A percentile compares a stretch with the other conserved stretches of the same genome.
Evolutionary conservation across 2,113 vertebrate genomes (phyloP).

Genomic region (Daphoenositta chrysoptera): DNA sequence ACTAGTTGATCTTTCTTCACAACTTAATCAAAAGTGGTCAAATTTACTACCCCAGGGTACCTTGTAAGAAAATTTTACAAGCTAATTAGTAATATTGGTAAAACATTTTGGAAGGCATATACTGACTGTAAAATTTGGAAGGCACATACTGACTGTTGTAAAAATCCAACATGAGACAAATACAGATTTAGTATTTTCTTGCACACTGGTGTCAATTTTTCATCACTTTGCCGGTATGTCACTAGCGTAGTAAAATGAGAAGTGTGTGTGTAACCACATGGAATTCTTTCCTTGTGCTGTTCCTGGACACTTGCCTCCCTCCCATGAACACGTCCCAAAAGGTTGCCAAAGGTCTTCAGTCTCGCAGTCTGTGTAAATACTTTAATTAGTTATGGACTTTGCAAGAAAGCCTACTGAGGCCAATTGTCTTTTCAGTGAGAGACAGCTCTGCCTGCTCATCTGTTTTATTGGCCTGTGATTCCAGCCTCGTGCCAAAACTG

Average conservation of each 20-base stretch:
- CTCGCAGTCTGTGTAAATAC: slow-evolving; percentile 12
- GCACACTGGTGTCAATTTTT: not conserved
- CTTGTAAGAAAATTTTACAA: not conserved
- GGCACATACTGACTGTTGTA: not conserved
- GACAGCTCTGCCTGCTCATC: slow-evolving; percentile 58
- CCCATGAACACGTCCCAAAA: not conserved
- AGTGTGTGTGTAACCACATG: not conserved
- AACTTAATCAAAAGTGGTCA: not conserved
- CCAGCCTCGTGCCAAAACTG: slow-evolving; percentile 42
- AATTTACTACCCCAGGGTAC: not conserved
- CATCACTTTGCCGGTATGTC: not conserved
- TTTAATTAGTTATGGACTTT: slow-evolving; percentile 35
- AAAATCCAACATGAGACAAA: not conserved
- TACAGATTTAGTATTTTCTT: not conserved
- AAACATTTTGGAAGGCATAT: not conserved
- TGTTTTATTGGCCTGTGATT: slow-evolving; percentile 23
- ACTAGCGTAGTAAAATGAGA: not conserved
- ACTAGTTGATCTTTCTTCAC: not conserved
- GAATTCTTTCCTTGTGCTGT: not conserved
- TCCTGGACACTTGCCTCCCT: not conserved
- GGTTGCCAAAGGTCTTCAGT: not conserved
- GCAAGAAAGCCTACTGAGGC: slow-evolving; percentile 15
- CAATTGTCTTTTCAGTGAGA: slow-evolving; percentile 26
- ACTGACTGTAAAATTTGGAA: not conserved
- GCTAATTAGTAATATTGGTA: not conserved